These are phyloP conservation scores for Prionailurus viverrinus DNA, from an alignment of 2,113 vertebrate species.

Conservation along the genomic window DNA sequence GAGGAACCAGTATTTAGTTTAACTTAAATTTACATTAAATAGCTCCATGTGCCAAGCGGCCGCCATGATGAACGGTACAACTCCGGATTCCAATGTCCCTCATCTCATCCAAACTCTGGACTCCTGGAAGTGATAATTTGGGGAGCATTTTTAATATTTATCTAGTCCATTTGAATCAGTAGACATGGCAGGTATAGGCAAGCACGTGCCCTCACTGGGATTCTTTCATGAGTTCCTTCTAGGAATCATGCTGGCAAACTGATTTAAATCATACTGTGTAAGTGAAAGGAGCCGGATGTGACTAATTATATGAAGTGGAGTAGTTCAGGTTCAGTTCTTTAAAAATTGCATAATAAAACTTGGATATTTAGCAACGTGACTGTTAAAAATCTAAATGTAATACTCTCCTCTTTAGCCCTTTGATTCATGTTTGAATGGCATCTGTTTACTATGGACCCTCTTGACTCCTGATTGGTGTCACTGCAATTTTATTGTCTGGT, in stretches of 20 bases:
- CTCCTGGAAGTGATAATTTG: neutral
- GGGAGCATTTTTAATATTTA: neutral
- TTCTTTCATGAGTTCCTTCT: neutral
- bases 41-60: neutral
- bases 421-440: neutral
- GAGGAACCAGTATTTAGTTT: neutral
- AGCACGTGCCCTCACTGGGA: neutral
- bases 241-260: neutral
- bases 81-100: neutral
- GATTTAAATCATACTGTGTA: neutral
- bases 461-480: neutral
- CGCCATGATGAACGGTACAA: neutral
- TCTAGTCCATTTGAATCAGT: neutral
- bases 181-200: neutral
- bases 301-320: slow-evolving; percentile 11
- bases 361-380: neutral
- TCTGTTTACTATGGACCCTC: neutral
- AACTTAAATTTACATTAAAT: neutral
- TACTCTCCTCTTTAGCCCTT: neutral
- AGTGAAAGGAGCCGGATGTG: neutral
- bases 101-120: neutral
- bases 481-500: neutral
- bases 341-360: neutral
- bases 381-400: neutral
- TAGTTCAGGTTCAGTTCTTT: neutral